These are phyloP conservation scores for Ceriagrion tenellum DNA, from an alignment of 2,888 invertebrate species.

Conservation along the genomic window DNA sequence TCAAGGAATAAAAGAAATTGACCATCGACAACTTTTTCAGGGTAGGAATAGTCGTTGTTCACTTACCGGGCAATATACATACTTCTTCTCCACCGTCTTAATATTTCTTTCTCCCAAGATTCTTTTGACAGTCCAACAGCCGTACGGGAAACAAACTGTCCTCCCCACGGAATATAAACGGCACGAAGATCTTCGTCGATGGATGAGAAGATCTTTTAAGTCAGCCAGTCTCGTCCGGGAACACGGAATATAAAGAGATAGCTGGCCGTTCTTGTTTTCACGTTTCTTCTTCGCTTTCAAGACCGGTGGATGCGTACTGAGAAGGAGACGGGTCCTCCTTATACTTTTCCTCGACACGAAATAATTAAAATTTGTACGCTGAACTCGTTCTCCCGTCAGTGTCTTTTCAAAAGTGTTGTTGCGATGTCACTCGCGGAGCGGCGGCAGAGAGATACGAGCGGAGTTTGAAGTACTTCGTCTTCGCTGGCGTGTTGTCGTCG, in stretches of 20 bases:
- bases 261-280: no score
- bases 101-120: background rate
- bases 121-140: background rate
- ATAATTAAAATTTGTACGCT: background rate
- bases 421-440: background rate
- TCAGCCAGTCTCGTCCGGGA: background rate
- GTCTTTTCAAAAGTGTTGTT: no score
- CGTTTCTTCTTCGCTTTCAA: no score
- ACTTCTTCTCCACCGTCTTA: background rate
- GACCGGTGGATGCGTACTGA: no score
- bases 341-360: background rate
- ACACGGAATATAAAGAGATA: no score
- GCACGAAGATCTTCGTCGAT: background rate
- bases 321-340: no score
- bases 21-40: background rate
- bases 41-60: background rate
- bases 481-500: background rate
- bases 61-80: background rate
- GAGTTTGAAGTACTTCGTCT: background rate
- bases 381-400: background rate
- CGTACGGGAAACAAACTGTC: no score
- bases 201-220: background rate
- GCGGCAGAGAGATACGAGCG: background rate
- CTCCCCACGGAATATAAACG: no score
- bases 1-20: background rate